Conservation (phyloP, 2,797 vertebrate species). For the Myoxocephalus aenaeus region DNA sequence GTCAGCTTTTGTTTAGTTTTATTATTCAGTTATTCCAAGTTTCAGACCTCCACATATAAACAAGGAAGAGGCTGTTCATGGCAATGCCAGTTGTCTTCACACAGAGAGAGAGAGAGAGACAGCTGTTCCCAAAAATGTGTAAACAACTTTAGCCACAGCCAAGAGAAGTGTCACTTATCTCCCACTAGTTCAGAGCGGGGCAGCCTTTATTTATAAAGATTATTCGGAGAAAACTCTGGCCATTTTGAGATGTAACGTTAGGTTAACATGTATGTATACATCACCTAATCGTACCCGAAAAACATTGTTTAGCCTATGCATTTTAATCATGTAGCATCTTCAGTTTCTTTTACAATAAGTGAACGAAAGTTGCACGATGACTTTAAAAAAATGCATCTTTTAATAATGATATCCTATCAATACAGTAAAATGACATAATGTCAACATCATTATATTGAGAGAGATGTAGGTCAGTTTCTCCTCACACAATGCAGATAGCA, state of each 20-base stretch:
- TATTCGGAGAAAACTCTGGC: background rate
- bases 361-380: background rate
- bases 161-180: background rate
- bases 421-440: background rate
- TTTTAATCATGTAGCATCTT: background rate
- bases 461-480: background rate
- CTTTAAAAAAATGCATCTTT: background rate
- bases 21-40: background rate
- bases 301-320: background rate
- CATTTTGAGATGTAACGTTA: background rate
- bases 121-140: conserved; percentile 33
- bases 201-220: background rate
- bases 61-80: background rate
- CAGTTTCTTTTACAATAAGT: too few relatives aligned
- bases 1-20: background rate
- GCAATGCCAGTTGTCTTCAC: conserved; percentile 30
- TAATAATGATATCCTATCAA: background rate
- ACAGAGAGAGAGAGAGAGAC: conserved; percentile 14
- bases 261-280: too few relatives aligned
- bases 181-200: background rate
- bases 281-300: background rate
- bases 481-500: background rate
- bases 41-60: background rate
- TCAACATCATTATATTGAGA: background rate
- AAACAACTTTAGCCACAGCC: background rate